phyloP scores from a whole-genome alignment of 2,797 vertebrate genomes.

The Melanotaenia pygmaea region DNA sequence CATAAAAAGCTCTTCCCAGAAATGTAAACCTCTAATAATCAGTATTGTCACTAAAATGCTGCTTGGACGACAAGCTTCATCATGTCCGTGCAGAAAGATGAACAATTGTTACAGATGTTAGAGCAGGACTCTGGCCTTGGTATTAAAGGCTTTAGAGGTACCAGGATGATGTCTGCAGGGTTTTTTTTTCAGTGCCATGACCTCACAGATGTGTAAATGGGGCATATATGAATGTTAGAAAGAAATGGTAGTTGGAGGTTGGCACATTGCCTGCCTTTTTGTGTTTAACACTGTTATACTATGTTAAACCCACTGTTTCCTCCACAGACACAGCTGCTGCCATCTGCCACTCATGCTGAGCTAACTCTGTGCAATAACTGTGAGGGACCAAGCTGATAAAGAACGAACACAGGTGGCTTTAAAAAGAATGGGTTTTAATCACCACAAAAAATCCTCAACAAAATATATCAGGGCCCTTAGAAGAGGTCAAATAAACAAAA shows the following conservation, averaged over 20 bases:
- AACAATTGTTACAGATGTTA: constrained; percentile 36
- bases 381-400: too few relatives aligned
- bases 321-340: constrained; percentile 25
- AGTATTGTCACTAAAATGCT: constrained; percentile 3
- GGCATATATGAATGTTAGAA: constrained; percentile 43
- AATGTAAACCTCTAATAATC: neutral
- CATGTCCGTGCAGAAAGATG: constrained; percentile 15
- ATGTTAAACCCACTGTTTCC: constrained; percentile 35
- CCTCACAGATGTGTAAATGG: constrained; percentile 64
- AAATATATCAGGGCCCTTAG: too few relatives aligned
- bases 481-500: too few relatives aligned
- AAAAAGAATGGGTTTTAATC: too few relatives aligned
- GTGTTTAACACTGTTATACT: constrained; percentile 15
- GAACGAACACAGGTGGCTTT: too few relatives aligned
- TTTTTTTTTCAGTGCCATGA: constrained; percentile 1
- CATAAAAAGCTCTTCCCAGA: neutral
- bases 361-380: neutral
- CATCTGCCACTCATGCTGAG: constrained; percentile 48
- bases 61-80: constrained; percentile 16
- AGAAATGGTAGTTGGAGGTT: constrained; percentile 14
- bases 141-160: constrained; percentile 55
- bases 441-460: too few relatives aligned
- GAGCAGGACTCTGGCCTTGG: constrained; percentile 23
- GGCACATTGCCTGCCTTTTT: constrained; percentile 36
- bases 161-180: constrained; percentile 14